A percentile compares a stretch with the other conserved stretches of the same genome.
Conservation (phyloP, 2,113 vertebrate genomes). For the Marcusenius ussheri region DNA sequence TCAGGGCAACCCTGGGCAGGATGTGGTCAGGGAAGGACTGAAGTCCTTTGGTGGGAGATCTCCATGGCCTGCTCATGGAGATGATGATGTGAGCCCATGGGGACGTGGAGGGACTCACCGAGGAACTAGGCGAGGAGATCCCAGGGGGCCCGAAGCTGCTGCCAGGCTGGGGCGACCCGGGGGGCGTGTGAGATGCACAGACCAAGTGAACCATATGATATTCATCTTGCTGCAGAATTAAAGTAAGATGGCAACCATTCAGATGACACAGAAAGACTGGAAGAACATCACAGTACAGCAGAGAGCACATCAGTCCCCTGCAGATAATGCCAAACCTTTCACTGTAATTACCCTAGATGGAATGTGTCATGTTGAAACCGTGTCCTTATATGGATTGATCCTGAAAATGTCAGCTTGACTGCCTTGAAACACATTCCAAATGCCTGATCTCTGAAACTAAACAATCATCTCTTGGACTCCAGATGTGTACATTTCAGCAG, state of each 20-base stretch:
- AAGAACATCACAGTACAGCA: neutral
- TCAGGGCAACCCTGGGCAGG: neutral
- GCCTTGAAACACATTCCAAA: neutral
- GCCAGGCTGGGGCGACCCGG: conserved; percentile 53
- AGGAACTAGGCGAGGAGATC: conserved; percentile 28
- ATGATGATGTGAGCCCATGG: neutral
- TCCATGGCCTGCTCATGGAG: neutral
- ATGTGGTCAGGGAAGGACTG: neutral
- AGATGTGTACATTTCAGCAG: neutral
- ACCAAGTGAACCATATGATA: conserved; percentile 69
- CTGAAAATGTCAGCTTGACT: neutral
- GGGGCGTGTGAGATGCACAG: conserved; percentile 56
- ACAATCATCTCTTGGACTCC: neutral
- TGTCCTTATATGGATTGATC: neutral
- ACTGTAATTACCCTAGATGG: neutral
- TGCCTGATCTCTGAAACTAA: neutral
- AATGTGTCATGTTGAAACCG: neutral
- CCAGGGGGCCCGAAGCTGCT: conserved; percentile 35
- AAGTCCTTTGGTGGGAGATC: neutral
- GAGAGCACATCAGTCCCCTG: neutral
- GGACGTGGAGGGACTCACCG: conserved; percentile 33
- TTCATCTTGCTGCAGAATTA: conserved; percentile 58
- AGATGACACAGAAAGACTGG: neutral
- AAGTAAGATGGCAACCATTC: conserved; percentile 20
- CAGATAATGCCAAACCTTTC: neutral